Percentiles rank a stretch among this genome's conserved stretches.
Evolutionary conservation across 2,888 invertebrate species (phyloP).

Genomic region (Alloplasta piceator): DNA sequence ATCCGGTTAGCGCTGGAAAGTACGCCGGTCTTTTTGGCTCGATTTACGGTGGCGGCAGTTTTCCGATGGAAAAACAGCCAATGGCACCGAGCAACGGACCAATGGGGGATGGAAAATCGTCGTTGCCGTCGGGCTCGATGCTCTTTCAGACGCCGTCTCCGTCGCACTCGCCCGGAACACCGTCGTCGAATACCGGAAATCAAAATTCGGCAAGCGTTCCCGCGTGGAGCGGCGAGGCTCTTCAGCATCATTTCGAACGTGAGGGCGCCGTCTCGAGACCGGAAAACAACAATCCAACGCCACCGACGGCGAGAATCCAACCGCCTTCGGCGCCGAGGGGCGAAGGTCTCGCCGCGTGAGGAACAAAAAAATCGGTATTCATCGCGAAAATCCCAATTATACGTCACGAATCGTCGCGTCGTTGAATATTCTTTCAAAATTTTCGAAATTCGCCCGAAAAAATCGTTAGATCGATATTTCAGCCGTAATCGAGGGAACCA

Average conservation of each 20-base stretch:
- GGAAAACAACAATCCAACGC: conserved; percentile 80
- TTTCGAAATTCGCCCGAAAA: too few relatives aligned
- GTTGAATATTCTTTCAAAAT: not conserved
- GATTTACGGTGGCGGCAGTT: conserved; percentile 85
- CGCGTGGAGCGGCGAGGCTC: conserved; percentile 83
- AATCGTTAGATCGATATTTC: too few relatives aligned
- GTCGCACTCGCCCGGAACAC: conserved; percentile 82
- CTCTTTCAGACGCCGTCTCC: conserved; percentile 82
- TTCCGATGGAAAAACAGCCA: conserved; percentile 84
- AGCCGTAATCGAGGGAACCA: too few relatives aligned
- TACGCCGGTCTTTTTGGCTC: conserved; percentile 92
- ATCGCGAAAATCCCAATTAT: conserved; percentile 10
- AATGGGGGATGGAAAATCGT: conserved; percentile 83
- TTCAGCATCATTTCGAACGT: conserved; percentile 86
- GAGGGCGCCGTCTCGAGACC: conserved; percentile 83
- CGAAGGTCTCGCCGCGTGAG: conserved; percentile 89
- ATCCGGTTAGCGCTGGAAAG: conserved; percentile 85
- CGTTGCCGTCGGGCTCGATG: conserved; percentile 80
- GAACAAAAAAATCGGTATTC: conserved; percentile 26
- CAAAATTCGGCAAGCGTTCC: conserved; percentile 84
- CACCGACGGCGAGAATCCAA: conserved; percentile 85
- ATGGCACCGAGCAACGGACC: conserved; percentile 84
- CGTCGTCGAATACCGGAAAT: conserved; percentile 79
- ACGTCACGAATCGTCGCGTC: conserved; percentile 16
- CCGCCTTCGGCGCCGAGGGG: conserved; percentile 87